phyloP scores from a whole-genome alignment of 2,113 vertebrate species.

The Agelaius phoeniceus region DNA sequence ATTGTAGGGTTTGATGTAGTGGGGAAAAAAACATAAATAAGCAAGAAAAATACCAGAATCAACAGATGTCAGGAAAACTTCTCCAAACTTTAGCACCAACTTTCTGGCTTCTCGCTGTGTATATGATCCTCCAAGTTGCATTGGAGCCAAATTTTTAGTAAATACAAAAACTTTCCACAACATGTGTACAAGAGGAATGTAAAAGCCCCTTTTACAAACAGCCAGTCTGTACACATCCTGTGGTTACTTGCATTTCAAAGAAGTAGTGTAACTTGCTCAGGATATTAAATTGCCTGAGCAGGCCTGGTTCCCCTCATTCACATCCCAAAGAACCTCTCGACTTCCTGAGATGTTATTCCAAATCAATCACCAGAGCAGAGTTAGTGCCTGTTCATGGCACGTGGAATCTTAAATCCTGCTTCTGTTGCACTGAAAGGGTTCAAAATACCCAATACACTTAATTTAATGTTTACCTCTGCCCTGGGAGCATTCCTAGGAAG shows the following conservation, averaged over 20 bases:
- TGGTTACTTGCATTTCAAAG: background rate
- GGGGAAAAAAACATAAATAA: background rate
- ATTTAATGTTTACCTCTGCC: background rate
- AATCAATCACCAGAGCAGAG: background rate
- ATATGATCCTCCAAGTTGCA: background rate
- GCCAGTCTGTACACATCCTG: background rate
- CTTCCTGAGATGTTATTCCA: background rate
- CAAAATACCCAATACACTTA: background rate
- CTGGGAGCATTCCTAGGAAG: background rate
- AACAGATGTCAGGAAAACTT: background rate
- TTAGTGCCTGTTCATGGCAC: background rate
- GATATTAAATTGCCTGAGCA: background rate
- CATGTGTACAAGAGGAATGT: fast-evolving
- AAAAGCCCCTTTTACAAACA: background rate
- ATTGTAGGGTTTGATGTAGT: background rate
- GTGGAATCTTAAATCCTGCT: background rate
- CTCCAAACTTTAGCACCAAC: background rate
- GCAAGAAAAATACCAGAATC: background rate
- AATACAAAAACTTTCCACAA: background rate
- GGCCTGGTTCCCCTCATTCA: background rate
- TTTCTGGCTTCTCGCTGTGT: background rate
- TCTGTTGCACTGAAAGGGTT: background rate
- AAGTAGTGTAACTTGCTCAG: background rate
- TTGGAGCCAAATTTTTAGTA: background rate
- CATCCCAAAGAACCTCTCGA: background rate